Conservation (phyloP, 2,113 vertebrate species). For the Indicator maculatus region DNA sequence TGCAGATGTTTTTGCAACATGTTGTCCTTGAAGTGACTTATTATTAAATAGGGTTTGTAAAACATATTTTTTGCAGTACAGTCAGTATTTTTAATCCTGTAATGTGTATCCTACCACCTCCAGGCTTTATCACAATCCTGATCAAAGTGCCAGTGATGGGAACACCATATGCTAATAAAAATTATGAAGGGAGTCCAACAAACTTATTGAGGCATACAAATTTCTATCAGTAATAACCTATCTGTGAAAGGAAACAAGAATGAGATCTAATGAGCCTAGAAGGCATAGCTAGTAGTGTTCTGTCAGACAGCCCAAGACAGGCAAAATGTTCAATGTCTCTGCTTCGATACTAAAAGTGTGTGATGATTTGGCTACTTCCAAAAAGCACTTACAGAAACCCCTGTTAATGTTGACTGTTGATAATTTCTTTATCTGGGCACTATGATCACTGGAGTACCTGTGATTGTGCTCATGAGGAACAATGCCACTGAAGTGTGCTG, state of each 20-base stretch:
- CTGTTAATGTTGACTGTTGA: not conserved
- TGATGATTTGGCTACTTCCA: not conserved
- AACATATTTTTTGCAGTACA: not conserved
- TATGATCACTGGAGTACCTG: not conserved
- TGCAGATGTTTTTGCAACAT: conserved; percentile 8
- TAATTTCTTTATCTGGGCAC: not conserved
- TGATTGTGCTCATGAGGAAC: not conserved
- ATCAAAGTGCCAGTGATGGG: not conserved
- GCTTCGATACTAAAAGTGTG: not conserved
- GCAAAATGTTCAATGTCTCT: not conserved
- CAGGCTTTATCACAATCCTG: not conserved
- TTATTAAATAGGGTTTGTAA: conserved; percentile 7
- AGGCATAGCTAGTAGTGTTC: not conserved
- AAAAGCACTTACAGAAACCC: not conserved
- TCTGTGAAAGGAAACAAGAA: not conserved
- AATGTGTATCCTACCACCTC: not conserved
- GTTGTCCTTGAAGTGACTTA: conserved; percentile 3
- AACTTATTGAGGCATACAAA: not conserved
- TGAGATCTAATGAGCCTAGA: not conserved
- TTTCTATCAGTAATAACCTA: not conserved
- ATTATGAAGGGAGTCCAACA: not conserved
- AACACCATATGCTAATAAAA: not conserved
- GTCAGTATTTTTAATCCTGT: not conserved
- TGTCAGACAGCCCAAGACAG: not conserved
- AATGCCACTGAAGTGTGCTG: rapidly evolving